A percentile compares a stretch with the other conserved stretches of the same genome.
phyloP scores from a whole-genome alignment of 2,888 invertebrate species.

The Megamerina dolium region DNA sequence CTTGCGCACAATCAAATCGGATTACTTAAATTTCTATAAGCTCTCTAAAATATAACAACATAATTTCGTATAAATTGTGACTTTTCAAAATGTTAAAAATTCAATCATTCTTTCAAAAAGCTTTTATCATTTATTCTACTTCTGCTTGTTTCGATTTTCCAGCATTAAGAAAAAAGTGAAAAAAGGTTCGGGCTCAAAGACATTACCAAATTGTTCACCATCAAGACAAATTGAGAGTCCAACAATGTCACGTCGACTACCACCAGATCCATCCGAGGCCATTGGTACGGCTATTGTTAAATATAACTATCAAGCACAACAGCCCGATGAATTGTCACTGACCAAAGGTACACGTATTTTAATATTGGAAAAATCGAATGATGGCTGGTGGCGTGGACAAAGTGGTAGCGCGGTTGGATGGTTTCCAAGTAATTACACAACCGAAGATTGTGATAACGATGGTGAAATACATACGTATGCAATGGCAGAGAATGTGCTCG shows the following conservation, averaged over 20 bases:
- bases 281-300: conserved; percentile 88
- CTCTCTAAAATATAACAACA: too few species aligned
- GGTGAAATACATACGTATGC: conserved; percentile 87
- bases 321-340: conserved; percentile 90
- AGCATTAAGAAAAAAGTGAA: conserved; percentile 84
- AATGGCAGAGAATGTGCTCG: conserved; percentile 91
- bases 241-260: conserved; percentile 64
- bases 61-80: too few species aligned
- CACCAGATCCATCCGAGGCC: conserved; percentile 80
- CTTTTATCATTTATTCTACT: too few species aligned
- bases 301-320: conserved; percentile 92
- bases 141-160: conserved; percentile 16
- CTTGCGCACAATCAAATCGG: too few species aligned
- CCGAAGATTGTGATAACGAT: conserved; percentile 80
- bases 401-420: conserved; percentile 60
- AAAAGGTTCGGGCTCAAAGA: conserved; percentile 77
- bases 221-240: conserved; percentile 74
- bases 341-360: conserved; percentile 91
- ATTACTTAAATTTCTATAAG: too few species aligned
- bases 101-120: too few species aligned
- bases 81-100: too few species aligned
- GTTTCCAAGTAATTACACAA: conserved; percentile 99
- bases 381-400: conserved; percentile 99
- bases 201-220: conserved; percentile 78
- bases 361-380: conserved; percentile 96